These are phyloP conservation scores for Pachyrhynchus sulphureomaculatus DNA, from an alignment of 1,140 invertebrate genomes.

Conservation along the genomic window DNA sequence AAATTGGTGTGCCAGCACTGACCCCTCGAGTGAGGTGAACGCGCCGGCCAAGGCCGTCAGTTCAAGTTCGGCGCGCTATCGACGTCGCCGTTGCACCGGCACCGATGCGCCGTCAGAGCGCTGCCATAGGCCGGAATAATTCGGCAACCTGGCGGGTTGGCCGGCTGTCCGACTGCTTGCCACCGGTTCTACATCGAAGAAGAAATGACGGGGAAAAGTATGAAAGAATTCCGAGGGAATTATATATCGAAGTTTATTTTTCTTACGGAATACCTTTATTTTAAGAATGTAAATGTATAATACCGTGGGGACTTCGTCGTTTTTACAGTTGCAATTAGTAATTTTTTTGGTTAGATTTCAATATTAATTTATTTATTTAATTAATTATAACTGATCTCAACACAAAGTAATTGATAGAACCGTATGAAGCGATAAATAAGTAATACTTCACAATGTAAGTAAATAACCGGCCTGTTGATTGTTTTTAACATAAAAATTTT, in stretches of 20 bases:
- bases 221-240: not conserved
- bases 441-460: no score
- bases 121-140: not conserved
- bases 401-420: no score
- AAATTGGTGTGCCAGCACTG: conserved; percentile 14
- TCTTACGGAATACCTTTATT: not conserved
- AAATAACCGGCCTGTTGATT: no score
- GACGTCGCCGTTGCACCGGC: conserved; percentile 6
- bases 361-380: no score
- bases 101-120: conserved; percentile 8
- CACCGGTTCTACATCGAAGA: conserved; percentile 13
- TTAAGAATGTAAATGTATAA: no score
- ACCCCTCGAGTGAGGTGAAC: conserved; percentile 18
- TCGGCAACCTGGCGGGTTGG: conserved; percentile 3
- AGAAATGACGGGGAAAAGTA: conserved; percentile 14
- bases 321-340: no score
- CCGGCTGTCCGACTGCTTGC: not conserved
- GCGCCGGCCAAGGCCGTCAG: conserved; percentile 16
- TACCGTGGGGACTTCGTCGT: no score
- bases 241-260: not conserved
- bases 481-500: no score
- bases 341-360: no score
- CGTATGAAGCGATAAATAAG: no score
- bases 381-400: no score
- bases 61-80: conserved; percentile 18